A percentile compares a stretch with the other conserved stretches of the same genome.
These are phyloP conservation scores for Synanthedon andrenaeformis DNA, from an alignment of 2,888 invertebrate species.

Conservation along the genomic window DNA sequence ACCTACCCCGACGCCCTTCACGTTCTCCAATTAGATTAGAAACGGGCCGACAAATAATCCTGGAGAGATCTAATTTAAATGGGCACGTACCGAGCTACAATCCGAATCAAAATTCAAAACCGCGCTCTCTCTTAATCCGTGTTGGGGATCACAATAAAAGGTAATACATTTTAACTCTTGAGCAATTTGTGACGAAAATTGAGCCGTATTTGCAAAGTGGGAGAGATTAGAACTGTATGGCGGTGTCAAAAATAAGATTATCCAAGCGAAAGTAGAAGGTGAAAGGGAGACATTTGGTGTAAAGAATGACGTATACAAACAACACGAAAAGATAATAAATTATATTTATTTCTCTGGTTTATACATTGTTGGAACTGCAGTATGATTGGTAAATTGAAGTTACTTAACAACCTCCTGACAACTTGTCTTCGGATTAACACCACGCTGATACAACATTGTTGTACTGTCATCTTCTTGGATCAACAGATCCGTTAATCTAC, in stretches of 20 bases:
- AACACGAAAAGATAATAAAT: no score
- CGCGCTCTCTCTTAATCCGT: slow-evolving; percentile 70
- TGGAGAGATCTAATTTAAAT: slow-evolving; percentile 48
- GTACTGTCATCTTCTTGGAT: no score
- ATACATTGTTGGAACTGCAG: no score
- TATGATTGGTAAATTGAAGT: no score
- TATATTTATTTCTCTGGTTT: no score
- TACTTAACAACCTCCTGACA: no score
- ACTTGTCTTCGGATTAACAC: no score
- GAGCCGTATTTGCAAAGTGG: slow-evolving; percentile 27
- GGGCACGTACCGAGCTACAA: slow-evolving; percentile 52
- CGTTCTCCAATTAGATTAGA: slow-evolving; percentile 23
- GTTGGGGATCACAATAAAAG: slow-evolving; percentile 71
- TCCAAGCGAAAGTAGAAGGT: slow-evolving; percentile 70
- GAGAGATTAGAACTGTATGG: slow-evolving; percentile 35
- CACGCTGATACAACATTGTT: no score
- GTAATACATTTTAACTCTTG: slow-evolving; percentile 67
- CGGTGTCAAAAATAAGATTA: slow-evolving; percentile 59
- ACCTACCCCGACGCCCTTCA: slow-evolving; percentile 21
- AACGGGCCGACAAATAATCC: slow-evolving; percentile 41
- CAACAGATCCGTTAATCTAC: no score
- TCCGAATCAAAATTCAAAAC: slow-evolving; percentile 71
- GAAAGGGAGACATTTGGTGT: slow-evolving; percentile 65
- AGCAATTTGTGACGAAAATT: slow-evolving; percentile 24
- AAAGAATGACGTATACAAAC: slow-evolving; percentile 12